These are phyloP conservation scores for Gracilinanus agilis DNA, from an alignment of 2,113 vertebrate species.

Conservation along the genomic window DNA sequence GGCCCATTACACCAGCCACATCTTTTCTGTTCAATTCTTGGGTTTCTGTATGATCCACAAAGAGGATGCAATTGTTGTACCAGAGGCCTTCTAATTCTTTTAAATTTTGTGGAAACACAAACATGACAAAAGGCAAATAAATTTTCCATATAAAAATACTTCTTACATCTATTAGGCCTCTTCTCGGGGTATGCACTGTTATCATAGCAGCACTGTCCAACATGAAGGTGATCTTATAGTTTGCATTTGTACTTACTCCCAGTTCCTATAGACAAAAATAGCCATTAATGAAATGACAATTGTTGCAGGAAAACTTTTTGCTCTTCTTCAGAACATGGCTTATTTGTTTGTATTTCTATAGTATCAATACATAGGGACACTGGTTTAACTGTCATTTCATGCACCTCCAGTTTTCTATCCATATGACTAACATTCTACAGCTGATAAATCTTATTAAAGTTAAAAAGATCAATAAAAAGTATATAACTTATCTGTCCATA, in stretches of 20 bases:
- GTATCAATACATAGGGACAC: neutral
- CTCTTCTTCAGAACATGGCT: neutral
- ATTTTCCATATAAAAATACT: slow-evolving; percentile 20
- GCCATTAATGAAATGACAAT: neutral
- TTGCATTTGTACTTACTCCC: slow-evolving; percentile 96
- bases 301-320: neutral
- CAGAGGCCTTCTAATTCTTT: neutral
- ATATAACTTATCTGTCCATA: slow-evolving; percentile 17
- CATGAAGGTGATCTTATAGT: slow-evolving; percentile 99
- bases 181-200: slow-evolving; percentile 97
- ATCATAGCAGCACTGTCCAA: slow-evolving; percentile 99
- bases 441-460: slow-evolving; percentile 22
- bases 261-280: slow-evolving; percentile 90
- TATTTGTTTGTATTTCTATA: neutral
- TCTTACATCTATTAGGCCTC: slow-evolving; percentile 96
- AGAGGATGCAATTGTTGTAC: neutral
- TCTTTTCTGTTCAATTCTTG: neutral
- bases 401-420: slow-evolving; percentile 27
- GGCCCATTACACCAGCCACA: neutral
- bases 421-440: slow-evolving; percentile 9
- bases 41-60: neutral
- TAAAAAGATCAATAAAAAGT: slow-evolving; percentile 16
- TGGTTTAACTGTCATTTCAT: slow-evolving; percentile 2
- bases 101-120: neutral
- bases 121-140: neutral